Base-by-base conservation (phyloP, 2,888 invertebrate genomes). In the Patella pellucida region DNA sequence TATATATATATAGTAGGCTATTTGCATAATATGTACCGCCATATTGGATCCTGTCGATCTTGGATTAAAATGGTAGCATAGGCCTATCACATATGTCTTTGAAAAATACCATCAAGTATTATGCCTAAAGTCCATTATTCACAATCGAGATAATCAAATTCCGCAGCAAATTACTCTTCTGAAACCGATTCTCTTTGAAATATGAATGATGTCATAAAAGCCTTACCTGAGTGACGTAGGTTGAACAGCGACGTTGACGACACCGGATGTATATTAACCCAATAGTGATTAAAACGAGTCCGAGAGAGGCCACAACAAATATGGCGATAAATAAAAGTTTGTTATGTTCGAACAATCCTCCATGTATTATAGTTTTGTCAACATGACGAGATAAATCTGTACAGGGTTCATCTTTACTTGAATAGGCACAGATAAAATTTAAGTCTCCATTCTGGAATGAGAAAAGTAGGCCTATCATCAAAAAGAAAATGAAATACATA, bases 321-420 rank as follows among this genome's bases (percentile, higher is more conserved):
- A 74, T 23, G 50, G 74, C 74, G 68, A 74, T 74, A 62, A 74
- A 74, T n/a, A 74, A 23, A 19, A 41, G 41, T 15, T 23, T 54
- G 56, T 74, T 74, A 56, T 31, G 16, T 5, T 69, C 68, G 50
- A 74, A 74, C 41, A 74, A 56, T 9, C 56, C 56, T 19, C n/a
- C 16, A 56, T 16, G 16, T 16, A 56, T 19, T 14, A 56, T 19
- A 19, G 14, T 56, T 19, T 16, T 16, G 16, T 56, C 19, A 56
- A 19, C 16, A 19, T 16, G 56, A 2, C 16, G 56, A 16, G 56
- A 7, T 16, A 56, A 19, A 19, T 16, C 19, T 16, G 19, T 19
- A 56, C 56, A 56, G 0, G 56, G 56, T 16, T 56, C 12, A 19
- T 56, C 16, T 56, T 56, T 56, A 56, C 56, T 56, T 16, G 56